phyloP scores from a whole-genome alignment of 2,888 invertebrate species.

The Eupithecia subumbrata region DNA sequence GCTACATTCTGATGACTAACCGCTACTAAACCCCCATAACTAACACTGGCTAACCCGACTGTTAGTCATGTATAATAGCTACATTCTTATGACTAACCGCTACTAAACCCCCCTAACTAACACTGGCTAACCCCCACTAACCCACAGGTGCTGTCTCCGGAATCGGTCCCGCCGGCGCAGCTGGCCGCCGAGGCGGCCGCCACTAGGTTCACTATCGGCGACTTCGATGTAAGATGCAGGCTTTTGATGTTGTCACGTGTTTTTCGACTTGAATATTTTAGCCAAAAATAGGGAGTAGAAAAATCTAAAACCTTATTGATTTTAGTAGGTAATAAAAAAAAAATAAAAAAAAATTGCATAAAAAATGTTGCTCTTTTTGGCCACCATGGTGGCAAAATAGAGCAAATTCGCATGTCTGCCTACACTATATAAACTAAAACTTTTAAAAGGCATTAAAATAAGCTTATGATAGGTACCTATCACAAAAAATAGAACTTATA shows the following conservation, averaged over 20 bases:
- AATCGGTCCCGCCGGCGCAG: conserved; percentile 82
- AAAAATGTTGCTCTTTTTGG: no score
- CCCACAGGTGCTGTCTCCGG: conserved; percentile 85
- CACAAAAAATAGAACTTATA: no score
- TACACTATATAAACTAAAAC: no score
- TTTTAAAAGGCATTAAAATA: no score
- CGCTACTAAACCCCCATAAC: background rate
- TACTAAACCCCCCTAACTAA: background rate
- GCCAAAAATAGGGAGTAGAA: background rate
- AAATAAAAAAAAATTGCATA: no score
- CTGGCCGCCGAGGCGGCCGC: conserved; percentile 76
- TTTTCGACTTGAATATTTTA: background rate
- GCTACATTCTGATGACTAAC: background rate
- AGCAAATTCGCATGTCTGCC: no score
- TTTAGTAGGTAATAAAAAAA: no score
- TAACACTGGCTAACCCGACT: no score
- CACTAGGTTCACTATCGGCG: conserved; percentile 89
- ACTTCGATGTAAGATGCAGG: conserved; percentile 87
- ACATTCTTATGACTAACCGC: background rate
- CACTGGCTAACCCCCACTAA: conserved; percentile 23
- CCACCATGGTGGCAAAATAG: no score
- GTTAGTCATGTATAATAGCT: no score
- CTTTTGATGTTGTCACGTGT: conserved; percentile 18
- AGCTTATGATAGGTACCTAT: no score
- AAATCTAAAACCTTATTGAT: background rate